Evolutionary conservation across 2,113 vertebrate genomes (phyloP), one percentile per base, ranked within the genome.

Genomic region (Meles meles): DNA sequence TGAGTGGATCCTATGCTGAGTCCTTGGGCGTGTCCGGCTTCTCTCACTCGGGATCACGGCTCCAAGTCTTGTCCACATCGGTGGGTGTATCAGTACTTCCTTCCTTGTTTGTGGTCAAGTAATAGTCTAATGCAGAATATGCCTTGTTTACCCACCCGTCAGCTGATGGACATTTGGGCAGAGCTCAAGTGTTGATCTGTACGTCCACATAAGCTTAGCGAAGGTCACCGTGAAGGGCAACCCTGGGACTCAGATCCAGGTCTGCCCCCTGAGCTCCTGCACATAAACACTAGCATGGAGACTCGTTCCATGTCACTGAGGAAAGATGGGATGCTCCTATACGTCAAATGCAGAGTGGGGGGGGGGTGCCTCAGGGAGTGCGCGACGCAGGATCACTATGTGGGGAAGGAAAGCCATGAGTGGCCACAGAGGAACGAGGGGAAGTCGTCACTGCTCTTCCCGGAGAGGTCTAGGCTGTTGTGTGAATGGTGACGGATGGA

Each of bases 281-380:
- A 31, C 12, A 27, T 18, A 39, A 18, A 79, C 18, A 27, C 57
- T 20, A 23, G 47, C 31, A 47, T 5, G 44, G 25, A 20, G 9
- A 11, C 55, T 72, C 1, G 0, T 49, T 82, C 13, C 17, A 2
- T 1, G 5, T 44, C 1, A 57, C 6, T 14, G 2, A 55, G 44
- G 42, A 81, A 49, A 14, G 5, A 14, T 4, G 13, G 6, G 61
- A 55, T 1, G 47, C 7, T 63, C 47, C 76, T n/a, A 4, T 23
- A 18, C 1, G 2, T 14, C 23, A 21, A 5, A n/a, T 17, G 57
- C 42, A 71, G 81, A 90, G 31, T 31, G 3, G 7, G n/a, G 2
- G 52, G 12, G 47, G 47, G 57, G 17, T 2, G 9, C 27, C 27
- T 6, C 14, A 0, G 37, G 49, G 52, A 49, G 0, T 34, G 8